These are phyloP conservation scores for Theocolax elegans DNA, from an alignment of 1,140 invertebrate species.

Conservation along the genomic window DNA sequence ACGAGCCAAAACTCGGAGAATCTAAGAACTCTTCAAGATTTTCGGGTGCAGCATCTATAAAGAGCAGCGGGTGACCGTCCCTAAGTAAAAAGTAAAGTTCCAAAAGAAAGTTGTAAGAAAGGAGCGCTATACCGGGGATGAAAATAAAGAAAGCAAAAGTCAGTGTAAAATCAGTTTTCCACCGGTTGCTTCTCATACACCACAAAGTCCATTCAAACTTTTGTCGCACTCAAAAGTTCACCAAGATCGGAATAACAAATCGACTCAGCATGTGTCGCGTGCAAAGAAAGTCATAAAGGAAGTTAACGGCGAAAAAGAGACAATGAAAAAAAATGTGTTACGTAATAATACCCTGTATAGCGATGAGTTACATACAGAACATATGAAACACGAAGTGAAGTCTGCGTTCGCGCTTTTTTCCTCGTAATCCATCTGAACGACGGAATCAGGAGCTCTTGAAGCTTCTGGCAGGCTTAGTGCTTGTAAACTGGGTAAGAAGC, in stretches of 20 bases:
- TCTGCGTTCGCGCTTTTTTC: background rate
- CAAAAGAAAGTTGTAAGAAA: background rate
- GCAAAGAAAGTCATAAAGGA: background rate
- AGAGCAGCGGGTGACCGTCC: background rate
- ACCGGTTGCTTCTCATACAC: background rate
- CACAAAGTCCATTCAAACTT: constrained; percentile 14
- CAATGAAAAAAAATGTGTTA: background rate
- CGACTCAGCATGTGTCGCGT: background rate
- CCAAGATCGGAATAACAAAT: constrained; percentile 10
- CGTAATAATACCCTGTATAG: background rate
- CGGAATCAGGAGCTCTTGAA: background rate
- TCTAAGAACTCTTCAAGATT: background rate
- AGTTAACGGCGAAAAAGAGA: background rate
- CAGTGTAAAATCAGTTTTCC: background rate
- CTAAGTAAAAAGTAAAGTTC: constrained; percentile 19
- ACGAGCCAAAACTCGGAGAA: background rate
- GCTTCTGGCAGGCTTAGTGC: too few species aligned
- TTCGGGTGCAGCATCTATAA: background rate
- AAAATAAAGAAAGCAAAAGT: constrained; percentile 1
- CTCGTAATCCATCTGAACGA: background rate
- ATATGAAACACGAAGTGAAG: background rate
- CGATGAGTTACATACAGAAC: background rate
- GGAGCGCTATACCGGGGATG: background rate
- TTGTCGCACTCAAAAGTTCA: background rate
- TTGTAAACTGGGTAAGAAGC: background rate